Base-by-base conservation (phyloP, 2,797 vertebrate species). In the Neosalanx taihuensis region DNA sequence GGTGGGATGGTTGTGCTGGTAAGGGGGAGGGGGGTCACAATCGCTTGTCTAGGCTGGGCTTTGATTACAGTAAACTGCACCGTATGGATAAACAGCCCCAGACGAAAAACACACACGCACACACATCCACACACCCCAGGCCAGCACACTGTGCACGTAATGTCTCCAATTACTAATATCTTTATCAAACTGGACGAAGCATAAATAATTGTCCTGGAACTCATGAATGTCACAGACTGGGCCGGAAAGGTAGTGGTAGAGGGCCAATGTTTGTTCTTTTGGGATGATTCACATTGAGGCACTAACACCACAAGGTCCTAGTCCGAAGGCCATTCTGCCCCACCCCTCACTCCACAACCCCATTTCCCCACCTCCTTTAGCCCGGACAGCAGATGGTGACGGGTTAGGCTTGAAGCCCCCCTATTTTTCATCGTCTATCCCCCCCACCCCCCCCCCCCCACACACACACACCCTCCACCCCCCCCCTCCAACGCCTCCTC, bases 321-420 rank as follows among this genome's bases (percentile, higher is more conserved):
- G 81, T 88, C 89, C 90, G 88, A 90, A 87, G 90, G 90, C 87
- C 77, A 80, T 72, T 59, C 79, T 82, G 72, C 76, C 84, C 76
- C 85, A 83, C 87, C 82, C 86, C 81, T 87, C 84, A 83, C 63
- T 86, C 64, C 18, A 9, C 64, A 51, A 7, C 12, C 66, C n/a
- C 51, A 26, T 26, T 68, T 83, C 82, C 76, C 73, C 85, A 72
- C 86, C 87, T 84, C 83, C 87, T 87, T 90, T 89, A 89, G 90
- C 90, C 92, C 81, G 87, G 83, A 84, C 76, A 92, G 91, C 94
- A 95, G 94, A 95, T 95, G 94, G 94, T 91, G 89, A 92, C 87
- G 93, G 90, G 88, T 86, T 90, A 81, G 79, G 70, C 85, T 85
- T 83, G 85, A 80, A 77, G 60, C 79, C 67, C 70, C 33, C 80